These are phyloP conservation scores for Acrocephalus arundinaceus DNA, from an alignment of 2,113 vertebrate genomes.

Conservation along the genomic window DNA sequence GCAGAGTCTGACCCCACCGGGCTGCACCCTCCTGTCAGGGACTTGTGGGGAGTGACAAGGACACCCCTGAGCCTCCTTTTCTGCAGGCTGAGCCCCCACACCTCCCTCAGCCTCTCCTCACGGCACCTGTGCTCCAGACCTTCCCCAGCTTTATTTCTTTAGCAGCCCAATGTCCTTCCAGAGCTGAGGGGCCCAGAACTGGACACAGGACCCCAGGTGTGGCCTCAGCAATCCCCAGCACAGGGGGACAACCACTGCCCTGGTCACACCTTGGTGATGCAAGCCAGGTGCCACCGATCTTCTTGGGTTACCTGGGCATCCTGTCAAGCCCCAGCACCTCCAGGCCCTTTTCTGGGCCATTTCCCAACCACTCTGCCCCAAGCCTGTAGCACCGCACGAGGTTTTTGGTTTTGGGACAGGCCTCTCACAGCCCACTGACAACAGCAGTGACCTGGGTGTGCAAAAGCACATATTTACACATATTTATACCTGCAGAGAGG, in stretches of 20 bases:
- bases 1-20: neutral
- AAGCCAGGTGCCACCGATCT: neutral
- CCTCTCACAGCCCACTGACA: neutral
- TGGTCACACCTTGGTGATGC: neutral
- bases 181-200: neutral
- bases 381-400: accelerated
- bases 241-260: neutral
- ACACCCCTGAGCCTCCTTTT: neutral
- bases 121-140: neutral
- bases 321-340: neutral
- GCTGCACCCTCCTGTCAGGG: neutral
- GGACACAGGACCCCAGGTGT: neutral
- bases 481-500: neutral
- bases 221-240: neutral
- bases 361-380: neutral
- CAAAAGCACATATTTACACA: neutral
- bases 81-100: neutral
- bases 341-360: neutral
- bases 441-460: neutral
- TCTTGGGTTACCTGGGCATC: neutral
- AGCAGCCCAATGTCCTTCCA: neutral
- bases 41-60: accelerated
- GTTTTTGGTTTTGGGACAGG: neutral
- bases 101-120: neutral
- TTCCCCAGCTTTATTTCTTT: neutral